These are phyloP conservation scores for Uropetala carovei DNA, from an alignment of 2,888 invertebrate species.

Conservation along the genomic window DNA sequence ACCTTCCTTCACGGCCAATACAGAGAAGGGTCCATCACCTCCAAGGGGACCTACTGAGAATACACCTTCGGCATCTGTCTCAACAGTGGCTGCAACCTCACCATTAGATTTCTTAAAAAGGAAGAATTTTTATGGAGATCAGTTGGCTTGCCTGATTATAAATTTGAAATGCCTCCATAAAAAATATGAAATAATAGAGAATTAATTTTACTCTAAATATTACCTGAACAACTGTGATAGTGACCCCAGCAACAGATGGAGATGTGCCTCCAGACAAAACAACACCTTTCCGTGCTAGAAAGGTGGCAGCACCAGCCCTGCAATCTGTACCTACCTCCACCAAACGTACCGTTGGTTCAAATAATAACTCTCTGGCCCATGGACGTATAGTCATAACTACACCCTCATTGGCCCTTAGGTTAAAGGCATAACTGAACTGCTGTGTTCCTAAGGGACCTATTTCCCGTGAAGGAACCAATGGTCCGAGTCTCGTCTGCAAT, in stretches of 20 bases:
- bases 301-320: conserved; percentile 79
- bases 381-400: conserved; percentile 81
- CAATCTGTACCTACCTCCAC: conserved; percentile 84
- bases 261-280: conserved; percentile 81
- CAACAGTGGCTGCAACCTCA: conserved; percentile 73
- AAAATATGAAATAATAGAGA: background rate
- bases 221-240: conserved; percentile 75
- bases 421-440: conserved; percentile 36
- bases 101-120: conserved; percentile 71
- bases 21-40: conserved; percentile 76
- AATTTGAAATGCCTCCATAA: background rate
- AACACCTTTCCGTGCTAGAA: conserved; percentile 82
- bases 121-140: background rate
- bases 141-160: background rate
- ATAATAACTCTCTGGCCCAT: conserved; percentile 84
- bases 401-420: conserved; percentile 71
- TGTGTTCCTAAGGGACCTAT: background rate
- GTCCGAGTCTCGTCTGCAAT: conserved; percentile 67
- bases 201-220: background rate
- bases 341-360: conserved; percentile 80
- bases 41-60: conserved; percentile 93
- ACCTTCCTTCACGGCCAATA: conserved; percentile 90
- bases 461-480: conserved; percentile 48
- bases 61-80: conserved; percentile 83
- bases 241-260: conserved; percentile 81